A percentile compares a stretch with the other conserved stretches of the same genome.
phyloP scores from a whole-genome alignment of 2,888 invertebrate species.

The Oscheius sp. region DNA sequence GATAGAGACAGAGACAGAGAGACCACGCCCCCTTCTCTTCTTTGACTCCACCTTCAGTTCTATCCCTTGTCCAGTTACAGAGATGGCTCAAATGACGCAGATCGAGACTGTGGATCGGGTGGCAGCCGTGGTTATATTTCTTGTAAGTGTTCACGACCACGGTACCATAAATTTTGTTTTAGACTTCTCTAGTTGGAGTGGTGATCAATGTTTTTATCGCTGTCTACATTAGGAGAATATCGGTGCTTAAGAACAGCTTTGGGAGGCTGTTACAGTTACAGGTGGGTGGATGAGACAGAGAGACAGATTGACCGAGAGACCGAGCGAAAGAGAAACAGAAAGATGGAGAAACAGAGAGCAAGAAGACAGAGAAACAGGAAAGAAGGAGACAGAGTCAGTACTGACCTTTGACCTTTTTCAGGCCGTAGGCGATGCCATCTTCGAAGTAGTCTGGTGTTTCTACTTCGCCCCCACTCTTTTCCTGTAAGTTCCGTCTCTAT shows the following conservation, averaged over 20 bases:
- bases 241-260: slow-evolving; percentile 54
- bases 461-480: slow-evolving; percentile 59
- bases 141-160: slow-evolving; percentile 36
- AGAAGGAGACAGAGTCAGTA: neutral
- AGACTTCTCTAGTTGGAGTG: slow-evolving; percentile 53
- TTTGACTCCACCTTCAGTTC: neutral
- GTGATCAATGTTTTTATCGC: slow-evolving; percentile 54
- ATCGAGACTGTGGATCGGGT: slow-evolving; percentile 49
- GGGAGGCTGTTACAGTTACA: slow-evolving; percentile 53
- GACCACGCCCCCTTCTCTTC: slow-evolving; percentile 8
- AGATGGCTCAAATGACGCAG: slow-evolving; percentile 7
- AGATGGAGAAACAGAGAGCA: neutral
- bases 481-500: slow-evolving; percentile 46
- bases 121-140: slow-evolving; percentile 54
- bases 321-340: no score
- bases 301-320: no score
- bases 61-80: neutral
- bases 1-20: neutral
- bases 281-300: slow-evolving; percentile 1
- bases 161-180: slow-evolving; percentile 12
- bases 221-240: slow-evolving; percentile 47
- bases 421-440: slow-evolving; percentile 53
- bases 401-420: slow-evolving; percentile 30
- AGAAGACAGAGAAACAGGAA: neutral
- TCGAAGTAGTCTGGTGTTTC: slow-evolving; percentile 56